A percentile compares a stretch with the other conserved stretches of the same genome.
Conservation (phyloP, 1,140 invertebrate genomes). For the Bombus consobrinus region DNA sequence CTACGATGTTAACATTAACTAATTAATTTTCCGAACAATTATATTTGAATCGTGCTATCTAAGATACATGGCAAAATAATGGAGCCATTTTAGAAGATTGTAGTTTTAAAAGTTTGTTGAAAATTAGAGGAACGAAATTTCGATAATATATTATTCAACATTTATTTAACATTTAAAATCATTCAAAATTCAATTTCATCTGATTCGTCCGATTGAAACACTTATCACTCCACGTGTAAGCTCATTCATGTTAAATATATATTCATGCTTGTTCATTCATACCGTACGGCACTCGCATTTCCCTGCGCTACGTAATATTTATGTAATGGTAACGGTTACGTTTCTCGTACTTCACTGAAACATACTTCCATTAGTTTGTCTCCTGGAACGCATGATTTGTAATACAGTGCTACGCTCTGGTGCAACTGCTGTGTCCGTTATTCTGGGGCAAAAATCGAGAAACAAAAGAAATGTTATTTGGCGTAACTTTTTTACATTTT, state of each 20-base stretch:
- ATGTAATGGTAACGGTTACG: not conserved
- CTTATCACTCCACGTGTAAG: not conserved
- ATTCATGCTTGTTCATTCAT: slow-evolving; percentile 15
- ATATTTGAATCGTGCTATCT: no score
- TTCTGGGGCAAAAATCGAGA: no score
- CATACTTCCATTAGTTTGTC: no score
- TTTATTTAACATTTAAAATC: not conserved
- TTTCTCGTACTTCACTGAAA: not conserved
- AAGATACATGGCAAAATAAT: not conserved
- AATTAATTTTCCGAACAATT: no score
- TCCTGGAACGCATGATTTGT: no score
- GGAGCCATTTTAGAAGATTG: not conserved
- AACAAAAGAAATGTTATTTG: no score
- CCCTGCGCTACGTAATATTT: not conserved
- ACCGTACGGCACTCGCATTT: not conserved
- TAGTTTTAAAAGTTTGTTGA: not conserved
- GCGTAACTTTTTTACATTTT: no score
- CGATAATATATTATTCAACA: not conserved
- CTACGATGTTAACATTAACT: no score
- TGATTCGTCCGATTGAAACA: not conserved
- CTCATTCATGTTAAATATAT: slow-evolving; percentile 6
- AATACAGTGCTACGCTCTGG: no score
- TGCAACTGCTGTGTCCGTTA: no score
- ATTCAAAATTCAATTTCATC: not conserved
- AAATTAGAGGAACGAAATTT: not conserved